These are phyloP conservation scores for Sycophila texana DNA, from an alignment of 2,888 invertebrate genomes.

Conservation along the genomic window DNA sequence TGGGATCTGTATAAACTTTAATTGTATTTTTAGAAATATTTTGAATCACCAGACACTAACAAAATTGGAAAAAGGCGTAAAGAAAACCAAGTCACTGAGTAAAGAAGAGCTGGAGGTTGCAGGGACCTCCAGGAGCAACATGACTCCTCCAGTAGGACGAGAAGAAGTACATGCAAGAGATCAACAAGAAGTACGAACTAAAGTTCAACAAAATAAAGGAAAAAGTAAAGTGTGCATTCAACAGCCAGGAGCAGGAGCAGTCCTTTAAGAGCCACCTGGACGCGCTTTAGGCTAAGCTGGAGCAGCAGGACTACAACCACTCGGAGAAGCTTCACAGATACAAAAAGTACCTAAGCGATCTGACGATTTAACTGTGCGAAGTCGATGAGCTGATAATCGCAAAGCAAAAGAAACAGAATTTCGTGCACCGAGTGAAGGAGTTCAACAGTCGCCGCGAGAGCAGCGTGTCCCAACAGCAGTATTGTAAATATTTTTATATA, in stretches of 20 bases:
- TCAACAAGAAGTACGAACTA: conserved; percentile 83
- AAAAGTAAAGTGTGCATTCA: conserved; percentile 82
- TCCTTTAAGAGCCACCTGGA: conserved; percentile 76
- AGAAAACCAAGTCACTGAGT: no score
- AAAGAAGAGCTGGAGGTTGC: no score
- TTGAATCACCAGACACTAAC: no score
- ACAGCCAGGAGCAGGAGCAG: conserved; percentile 82
- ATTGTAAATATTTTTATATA: no score
- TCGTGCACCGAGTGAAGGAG: conserved; percentile 71
- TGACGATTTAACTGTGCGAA: conserved; percentile 80
- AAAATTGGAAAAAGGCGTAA: no score
- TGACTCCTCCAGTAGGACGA: conserved; percentile 3
- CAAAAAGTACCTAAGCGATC: conserved; percentile 77
- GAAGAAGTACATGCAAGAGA: conserved; percentile 75
- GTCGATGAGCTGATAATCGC: conserved; percentile 80
- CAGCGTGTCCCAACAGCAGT: conserved; percentile 52
- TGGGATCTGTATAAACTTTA: no score
- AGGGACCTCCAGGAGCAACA: no score
- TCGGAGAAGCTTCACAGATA: conserved; percentile 75
- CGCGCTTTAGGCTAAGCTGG: conserved; percentile 66
- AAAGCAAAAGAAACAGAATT: conserved; percentile 79
- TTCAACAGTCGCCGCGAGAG: conserved; percentile 55
- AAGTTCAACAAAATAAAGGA: conserved; percentile 88
- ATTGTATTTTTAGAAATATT: no score
- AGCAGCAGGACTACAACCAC: conserved; percentile 69